phyloP scores from a whole-genome alignment of 2,797 vertebrate species.

The Salarias fasciatus region DNA sequence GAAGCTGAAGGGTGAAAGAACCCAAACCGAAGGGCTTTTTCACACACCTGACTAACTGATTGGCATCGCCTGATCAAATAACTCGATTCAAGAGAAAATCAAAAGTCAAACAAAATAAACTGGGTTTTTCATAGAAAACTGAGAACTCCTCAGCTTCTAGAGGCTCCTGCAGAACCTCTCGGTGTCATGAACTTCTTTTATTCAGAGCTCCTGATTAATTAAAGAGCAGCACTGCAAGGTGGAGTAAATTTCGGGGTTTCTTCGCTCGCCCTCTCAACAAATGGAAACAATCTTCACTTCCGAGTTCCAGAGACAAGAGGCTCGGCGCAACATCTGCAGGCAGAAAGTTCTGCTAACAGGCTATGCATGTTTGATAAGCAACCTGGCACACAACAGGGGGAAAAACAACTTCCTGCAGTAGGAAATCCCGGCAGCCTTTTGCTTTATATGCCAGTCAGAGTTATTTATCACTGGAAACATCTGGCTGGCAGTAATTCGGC shows the following conservation, averaged over 20 bases:
- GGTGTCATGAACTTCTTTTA: no score
- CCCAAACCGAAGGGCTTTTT: no score
- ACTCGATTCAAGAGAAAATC: no score
- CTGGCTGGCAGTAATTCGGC: neutral
- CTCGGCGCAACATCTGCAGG: conserved; percentile 25
- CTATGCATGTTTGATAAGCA: conserved; percentile 42
- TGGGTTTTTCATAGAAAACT: no score
- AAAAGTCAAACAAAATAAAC: no score
- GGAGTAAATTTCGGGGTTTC: neutral
- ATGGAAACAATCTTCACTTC: conserved; percentile 2
- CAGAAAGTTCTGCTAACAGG: conserved; percentile 14
- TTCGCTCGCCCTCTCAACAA: conserved; percentile 4
- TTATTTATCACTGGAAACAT: conserved; percentile 23
- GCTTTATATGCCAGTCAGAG: neutral
- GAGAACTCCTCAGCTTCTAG: no score
- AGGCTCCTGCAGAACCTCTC: no score
- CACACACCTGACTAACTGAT: no score
- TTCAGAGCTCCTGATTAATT: no score
- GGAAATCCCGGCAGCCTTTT: conserved; percentile 22
- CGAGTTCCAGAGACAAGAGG: conserved; percentile 8
- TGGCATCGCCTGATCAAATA: no score
- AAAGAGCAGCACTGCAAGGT: no score
- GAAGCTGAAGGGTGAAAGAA: conserved; percentile 16
- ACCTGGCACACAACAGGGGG: conserved; percentile 4
- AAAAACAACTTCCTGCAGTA: conserved; percentile 6